These are phyloP conservation scores for Theristus sp. DNA, from an alignment of 2,888 invertebrate genomes.

Conservation along the genomic window DNA sequence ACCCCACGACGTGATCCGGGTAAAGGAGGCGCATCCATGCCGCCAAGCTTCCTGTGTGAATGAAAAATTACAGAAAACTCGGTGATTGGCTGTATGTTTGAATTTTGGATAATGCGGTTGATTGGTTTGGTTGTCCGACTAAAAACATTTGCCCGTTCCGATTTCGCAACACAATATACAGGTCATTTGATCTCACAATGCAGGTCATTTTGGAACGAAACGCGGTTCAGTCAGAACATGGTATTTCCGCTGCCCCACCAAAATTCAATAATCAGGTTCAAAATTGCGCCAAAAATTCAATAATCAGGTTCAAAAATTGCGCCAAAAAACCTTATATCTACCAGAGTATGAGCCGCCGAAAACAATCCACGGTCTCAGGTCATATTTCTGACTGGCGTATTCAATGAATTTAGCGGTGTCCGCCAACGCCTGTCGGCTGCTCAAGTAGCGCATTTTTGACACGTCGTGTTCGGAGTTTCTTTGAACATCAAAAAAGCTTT, in stretches of 20 bases:
- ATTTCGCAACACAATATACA: too few species aligned
- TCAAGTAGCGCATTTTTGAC: slow-evolving; percentile 45
- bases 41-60: slow-evolving; percentile 47
- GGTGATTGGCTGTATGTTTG: too few species aligned
- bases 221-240: too few species aligned
- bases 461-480: background rate
- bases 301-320: background rate
- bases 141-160: too few species aligned
- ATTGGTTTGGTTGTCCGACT: too few species aligned
- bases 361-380: slow-evolving; percentile 52
- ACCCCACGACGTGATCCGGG: slow-evolving; percentile 57
- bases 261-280: background rate
- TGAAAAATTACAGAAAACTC: too few species aligned
- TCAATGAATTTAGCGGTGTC: slow-evolving; percentile 63
- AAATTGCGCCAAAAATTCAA: too few species aligned
- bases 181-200: too few species aligned
- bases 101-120: too few species aligned
- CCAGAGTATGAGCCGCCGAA: slow-evolving; percentile 84
- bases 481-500: too few species aligned
- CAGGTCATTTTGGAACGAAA: too few species aligned
- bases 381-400: slow-evolving; percentile 11
- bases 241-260: too few species aligned
- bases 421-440: slow-evolving; percentile 41
- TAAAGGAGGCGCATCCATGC: slow-evolving; percentile 70
- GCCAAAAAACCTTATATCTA: slow-evolving; percentile 8